A percentile compares a stretch with the other conserved stretches of the same genome.
phyloP scores from a whole-genome alignment of 2,797 vertebrate genomes.

The Typhlichthys subterraneus region DNA sequence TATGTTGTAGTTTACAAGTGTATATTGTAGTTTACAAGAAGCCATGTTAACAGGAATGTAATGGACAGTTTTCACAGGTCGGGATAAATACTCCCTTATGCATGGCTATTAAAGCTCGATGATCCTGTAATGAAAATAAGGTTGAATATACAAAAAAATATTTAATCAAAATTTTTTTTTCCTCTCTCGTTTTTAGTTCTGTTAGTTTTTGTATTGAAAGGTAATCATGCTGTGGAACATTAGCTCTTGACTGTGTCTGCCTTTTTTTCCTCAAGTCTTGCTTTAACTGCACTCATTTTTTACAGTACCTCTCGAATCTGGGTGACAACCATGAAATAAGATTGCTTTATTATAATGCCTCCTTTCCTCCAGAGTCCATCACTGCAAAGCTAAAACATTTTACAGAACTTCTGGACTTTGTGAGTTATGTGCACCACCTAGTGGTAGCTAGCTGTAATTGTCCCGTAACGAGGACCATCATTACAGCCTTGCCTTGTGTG shows the following conservation, averaged over 20 bases:
- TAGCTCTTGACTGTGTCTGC: neutral
- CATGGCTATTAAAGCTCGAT: neutral
- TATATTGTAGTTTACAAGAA: neutral
- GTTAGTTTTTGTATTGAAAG: neutral
- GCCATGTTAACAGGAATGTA: neutral
- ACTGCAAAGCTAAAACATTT: conserved; percentile 4
- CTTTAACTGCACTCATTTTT: neutral
- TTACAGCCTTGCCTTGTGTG: neutral
- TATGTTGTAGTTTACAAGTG: neutral
- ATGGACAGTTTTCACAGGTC: neutral
- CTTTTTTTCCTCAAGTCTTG: neutral
- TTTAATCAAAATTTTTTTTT: conserved; percentile 4
- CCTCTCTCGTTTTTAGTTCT: neutral
- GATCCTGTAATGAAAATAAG: neutral
- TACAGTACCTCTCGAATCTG: neutral
- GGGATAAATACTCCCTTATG: neutral
- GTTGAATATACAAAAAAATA: neutral
- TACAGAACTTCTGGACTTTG: conserved; percentile 13
- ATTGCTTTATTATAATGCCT: neutral
- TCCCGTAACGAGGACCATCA: neutral
- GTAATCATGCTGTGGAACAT: neutral
- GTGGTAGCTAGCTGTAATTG: conserved; percentile 19
- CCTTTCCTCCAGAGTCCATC: neutral
- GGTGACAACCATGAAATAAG: neutral
- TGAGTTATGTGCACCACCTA: conserved; percentile 29